Evolutionary conservation across 2,797 vertebrate species (phyloP).

Genomic region (Notolepis coatsorum): DNA sequence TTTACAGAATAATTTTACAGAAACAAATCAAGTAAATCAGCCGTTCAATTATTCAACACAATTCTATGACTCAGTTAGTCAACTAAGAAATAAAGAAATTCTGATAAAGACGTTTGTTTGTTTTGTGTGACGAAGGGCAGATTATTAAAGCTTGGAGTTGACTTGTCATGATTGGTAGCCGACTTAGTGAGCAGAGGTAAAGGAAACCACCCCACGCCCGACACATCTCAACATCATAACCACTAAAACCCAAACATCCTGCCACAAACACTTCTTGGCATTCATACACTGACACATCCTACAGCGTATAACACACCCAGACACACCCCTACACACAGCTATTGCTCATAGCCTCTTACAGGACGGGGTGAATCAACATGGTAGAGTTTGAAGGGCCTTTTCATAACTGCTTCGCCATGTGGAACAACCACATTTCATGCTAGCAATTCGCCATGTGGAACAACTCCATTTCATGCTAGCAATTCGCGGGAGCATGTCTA

Average conservation of each 20-base stretch:
- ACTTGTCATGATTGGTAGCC: not conserved
- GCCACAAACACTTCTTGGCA: constrained; percentile 48
- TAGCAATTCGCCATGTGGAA: no score
- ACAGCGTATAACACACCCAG: constrained; percentile 62
- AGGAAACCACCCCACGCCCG: constrained; percentile 34
- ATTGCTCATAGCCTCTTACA: constrained; percentile 47
- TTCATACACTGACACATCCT: constrained; percentile 48
- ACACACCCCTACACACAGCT: constrained; percentile 50
- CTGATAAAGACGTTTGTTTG: no score
- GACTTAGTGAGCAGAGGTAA: not conserved
- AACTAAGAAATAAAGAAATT: no score
- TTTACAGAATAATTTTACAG: no score
- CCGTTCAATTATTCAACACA: no score
- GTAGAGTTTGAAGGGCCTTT: not conserved
- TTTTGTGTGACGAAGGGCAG: constrained; percentile 3
- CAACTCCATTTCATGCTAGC: no score
- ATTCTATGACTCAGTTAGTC: no score
- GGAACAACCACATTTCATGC: no score
- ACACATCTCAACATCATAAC: constrained; percentile 27
- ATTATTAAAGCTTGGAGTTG: constrained; percentile 19
- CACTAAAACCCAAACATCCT: constrained; percentile 36
- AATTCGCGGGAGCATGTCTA: no score
- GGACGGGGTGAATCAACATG: not conserved
- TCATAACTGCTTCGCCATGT: no score
- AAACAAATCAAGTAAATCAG: no score